Evolutionary conservation across 1,140 invertebrate species (phyloP).

Genomic region (Zaprionus inermis): DNA sequence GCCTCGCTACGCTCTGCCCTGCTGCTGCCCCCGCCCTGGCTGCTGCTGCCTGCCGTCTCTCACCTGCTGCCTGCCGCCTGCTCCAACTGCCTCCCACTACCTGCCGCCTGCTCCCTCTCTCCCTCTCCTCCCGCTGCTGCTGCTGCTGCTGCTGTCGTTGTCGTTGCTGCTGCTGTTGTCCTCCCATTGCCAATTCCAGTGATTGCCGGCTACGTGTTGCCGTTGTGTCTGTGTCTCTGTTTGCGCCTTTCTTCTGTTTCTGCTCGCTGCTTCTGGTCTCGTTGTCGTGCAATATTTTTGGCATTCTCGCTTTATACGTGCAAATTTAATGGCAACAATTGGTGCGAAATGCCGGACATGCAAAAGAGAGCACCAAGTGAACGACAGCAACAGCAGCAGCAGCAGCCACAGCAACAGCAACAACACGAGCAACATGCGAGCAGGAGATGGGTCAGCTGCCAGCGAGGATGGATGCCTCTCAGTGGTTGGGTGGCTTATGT

Average conservation of each 20-base stretch:
- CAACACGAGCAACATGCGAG: neutral
- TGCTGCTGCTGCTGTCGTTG: neutral
- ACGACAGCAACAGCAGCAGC: constrained; percentile 39
- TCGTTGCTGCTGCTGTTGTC: neutral
- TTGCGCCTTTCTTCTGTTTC: constrained; percentile 20
- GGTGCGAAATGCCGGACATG: constrained; percentile 81
- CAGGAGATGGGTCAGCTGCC: constrained; percentile 32
- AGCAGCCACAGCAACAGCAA: constrained; percentile 15
- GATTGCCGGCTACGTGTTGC: constrained; percentile 76
- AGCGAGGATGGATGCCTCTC: constrained; percentile 26
- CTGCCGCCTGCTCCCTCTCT: neutral
- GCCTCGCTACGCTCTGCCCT: neutral
- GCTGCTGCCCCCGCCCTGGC: constrained; percentile 2
- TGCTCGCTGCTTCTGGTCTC: constrained; percentile 44
- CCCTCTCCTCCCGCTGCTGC: neutral
- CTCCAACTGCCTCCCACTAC: neutral
- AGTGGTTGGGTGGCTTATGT: constrained; percentile 44
- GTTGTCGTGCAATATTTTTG: constrained; percentile 79
- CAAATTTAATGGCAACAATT: constrained; percentile 82
- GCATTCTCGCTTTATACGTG: constrained; percentile 78
- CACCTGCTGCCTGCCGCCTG: neutral
- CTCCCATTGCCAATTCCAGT: constrained; percentile 47
- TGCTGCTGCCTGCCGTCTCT: neutral
- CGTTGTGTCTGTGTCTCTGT: constrained; percentile 53
- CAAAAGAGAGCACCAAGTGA: constrained; percentile 55